These are phyloP conservation scores for silkworm (Bombyx mori) DNA, from an alignment of 1,140 invertebrate species.

Conservation along the genomic window DNA sequence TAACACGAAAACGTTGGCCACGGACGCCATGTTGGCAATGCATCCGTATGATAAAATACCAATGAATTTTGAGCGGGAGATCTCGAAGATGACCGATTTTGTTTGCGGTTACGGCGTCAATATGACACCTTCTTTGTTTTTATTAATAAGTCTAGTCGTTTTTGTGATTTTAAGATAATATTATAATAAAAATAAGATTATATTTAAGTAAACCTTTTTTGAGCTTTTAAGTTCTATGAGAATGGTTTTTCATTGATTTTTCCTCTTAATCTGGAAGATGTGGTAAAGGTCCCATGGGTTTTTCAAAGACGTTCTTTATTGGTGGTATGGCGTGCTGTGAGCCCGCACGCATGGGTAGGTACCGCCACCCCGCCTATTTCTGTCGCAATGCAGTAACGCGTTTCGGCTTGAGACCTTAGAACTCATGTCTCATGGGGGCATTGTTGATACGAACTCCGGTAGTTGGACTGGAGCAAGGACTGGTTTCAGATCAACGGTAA, in stretches of 20 bases:
- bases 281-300: no score
- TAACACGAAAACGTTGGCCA: conserved; percentile 70
- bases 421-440: no score
- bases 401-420: no score
- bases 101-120: conserved; percentile 16
- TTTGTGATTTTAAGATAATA: conserved; percentile 5
- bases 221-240: background rate
- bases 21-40: conserved; percentile 46
- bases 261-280: background rate
- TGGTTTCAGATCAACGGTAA: no score
- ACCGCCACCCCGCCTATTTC: no score
- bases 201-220: conserved; percentile 1
- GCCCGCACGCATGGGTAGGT: no score
- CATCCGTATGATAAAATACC: conserved; percentile 51
- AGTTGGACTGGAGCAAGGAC: no score
- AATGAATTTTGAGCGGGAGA: conserved; percentile 42
- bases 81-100: conserved; percentile 25
- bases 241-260: conserved; percentile 5
- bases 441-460: no score
- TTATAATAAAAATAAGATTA: background rate
- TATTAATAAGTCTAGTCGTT: conserved; percentile 19
- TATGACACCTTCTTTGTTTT: conserved; percentile 12
- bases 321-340: no score
- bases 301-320: no score
- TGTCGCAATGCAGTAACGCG: no score